Base-by-base conservation (phyloP, 2,888 invertebrate species). In the Sphaeridia pumilis region DNA sequence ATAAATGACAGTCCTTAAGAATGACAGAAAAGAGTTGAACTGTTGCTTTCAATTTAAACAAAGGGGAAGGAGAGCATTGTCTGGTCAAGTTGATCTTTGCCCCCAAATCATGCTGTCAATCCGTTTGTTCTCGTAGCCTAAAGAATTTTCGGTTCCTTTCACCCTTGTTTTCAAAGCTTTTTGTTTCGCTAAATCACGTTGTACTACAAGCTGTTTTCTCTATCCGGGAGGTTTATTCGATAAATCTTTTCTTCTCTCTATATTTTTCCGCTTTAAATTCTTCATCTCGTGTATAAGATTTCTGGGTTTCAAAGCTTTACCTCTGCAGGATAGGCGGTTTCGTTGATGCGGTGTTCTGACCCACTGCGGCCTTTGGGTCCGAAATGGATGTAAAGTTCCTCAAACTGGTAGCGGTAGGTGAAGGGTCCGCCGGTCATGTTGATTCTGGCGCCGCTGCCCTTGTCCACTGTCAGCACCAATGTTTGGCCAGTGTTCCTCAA, bases 341-440 rank as follows among this genome's bases (percentile, higher is more conserved):
- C 88, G 66, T 92, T 89, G 61, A 98, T 87, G 67, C 83, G 85
- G 72, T 98, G 97, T 71, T 98, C 97, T 0, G 95, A 97, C 17
- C 97, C 98, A 62, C 84, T 79, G 64, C 81, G 81, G 68, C 94
- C 87, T 61, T 85, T 84, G 64, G 82, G 81, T 28, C 93, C 93
- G 70, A 92, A 94, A 74, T 94, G 94, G 69, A 93, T 86, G 75
- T 92, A 90, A 70, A 94, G 87, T 73, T 94, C 90, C 68, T 89
- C 87, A 67, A 94, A 89, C 72, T 89, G 88, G 74, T 94, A 95
- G 62, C 87, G 79, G 74, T 95, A 95, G 60, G 93, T 89, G 49
- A 95, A 78, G 0, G 97, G 95, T 0, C 97, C 97, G 4, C 92
- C 93, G 44, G 89, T 87, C 69, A 98, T 92, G 75, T 93, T 94